Percentiles rank a stretch among this genome's conserved stretches.
phyloP scores from a whole-genome alignment of 2,113 vertebrate genomes.

The Archilochus colubris region DNA sequence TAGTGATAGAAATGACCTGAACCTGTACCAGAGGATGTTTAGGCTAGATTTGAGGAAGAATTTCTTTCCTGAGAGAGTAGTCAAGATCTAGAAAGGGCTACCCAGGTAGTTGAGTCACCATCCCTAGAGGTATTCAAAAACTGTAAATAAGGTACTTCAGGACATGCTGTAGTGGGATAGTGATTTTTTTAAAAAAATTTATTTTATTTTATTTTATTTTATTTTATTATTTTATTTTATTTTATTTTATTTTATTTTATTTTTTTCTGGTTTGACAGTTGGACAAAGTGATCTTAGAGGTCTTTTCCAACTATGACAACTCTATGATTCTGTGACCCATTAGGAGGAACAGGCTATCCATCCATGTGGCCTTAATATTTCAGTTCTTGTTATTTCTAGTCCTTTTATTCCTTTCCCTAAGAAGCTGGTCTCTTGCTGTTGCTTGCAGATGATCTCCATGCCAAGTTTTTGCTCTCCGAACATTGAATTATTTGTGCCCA shows the following conservation, averaged over 20 bases:
- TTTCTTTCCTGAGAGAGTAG: no score
- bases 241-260: background rate
- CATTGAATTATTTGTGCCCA: slow-evolving; percentile 5
- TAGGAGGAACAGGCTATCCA: background rate
- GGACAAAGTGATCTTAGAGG: no score
- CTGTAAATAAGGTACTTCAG: no score
- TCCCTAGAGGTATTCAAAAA: no score
- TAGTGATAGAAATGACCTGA: no score
- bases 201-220: background rate
- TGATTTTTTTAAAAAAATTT: background rate
- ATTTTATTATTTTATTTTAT: background rate
- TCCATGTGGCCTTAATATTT: background rate
- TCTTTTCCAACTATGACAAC: background rate
- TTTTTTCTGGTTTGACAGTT: background rate
- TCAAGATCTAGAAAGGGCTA: no score
- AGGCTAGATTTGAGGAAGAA: no score
- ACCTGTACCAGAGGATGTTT: no score
- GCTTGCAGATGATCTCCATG: background rate
- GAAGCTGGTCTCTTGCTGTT: background rate
- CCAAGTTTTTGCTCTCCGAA: background rate
- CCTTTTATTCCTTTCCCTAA: background rate
- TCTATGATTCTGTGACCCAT: background rate
- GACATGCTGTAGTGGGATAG: no score
- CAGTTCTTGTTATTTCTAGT: background rate
- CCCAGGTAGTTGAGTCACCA: no score